These are phyloP conservation scores for Micrasema minimum DNA, from an alignment of 1,140 invertebrate species.

Conservation along the genomic window DNA sequence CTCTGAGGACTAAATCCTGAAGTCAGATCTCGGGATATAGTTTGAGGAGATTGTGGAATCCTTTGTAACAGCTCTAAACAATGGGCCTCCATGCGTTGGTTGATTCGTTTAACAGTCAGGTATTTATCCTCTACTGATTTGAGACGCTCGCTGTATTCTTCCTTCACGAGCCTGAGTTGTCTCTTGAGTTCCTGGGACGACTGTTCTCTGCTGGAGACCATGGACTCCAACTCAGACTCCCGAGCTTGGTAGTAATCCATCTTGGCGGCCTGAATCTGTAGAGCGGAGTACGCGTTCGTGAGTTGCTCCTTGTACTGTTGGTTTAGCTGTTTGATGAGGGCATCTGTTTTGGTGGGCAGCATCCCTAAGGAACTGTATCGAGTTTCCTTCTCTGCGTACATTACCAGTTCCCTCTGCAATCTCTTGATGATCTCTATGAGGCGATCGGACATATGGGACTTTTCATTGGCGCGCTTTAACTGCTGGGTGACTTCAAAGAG, in stretches of 20 bases:
- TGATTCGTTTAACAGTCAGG: conserved; percentile 73
- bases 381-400: conserved; percentile 64
- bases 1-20: conserved; percentile 58
- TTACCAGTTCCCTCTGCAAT: conserved; percentile 66
- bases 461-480: conserved; percentile 66
- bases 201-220: conserved; percentile 64
- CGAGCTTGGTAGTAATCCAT: conserved; percentile 60
- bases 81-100: conserved; percentile 74
- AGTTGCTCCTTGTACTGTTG: conserved; percentile 50
- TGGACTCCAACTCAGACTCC: conserved; percentile 63
- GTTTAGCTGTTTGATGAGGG: conserved; percentile 28
- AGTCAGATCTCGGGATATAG: conserved; percentile 49
- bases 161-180: conserved; percentile 64
- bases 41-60: conserved; percentile 54
- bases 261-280: conserved; percentile 61
- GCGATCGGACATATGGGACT: conserved; percentile 66
- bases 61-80: conserved; percentile 69
- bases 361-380: conserved; percentile 47
- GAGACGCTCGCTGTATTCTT: conserved; percentile 65
- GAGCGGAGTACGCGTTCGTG: conserved; percentile 58
- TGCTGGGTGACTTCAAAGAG: conserved; percentile 68
- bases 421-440: conserved; percentile 65
- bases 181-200: conserved; percentile 64
- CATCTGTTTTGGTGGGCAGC: conserved; percentile 50
- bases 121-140: conserved; percentile 79